Evolutionary conservation across 2,888 invertebrate genomes (phyloP).

Genomic region (Zygaena filipendulae): DNA sequence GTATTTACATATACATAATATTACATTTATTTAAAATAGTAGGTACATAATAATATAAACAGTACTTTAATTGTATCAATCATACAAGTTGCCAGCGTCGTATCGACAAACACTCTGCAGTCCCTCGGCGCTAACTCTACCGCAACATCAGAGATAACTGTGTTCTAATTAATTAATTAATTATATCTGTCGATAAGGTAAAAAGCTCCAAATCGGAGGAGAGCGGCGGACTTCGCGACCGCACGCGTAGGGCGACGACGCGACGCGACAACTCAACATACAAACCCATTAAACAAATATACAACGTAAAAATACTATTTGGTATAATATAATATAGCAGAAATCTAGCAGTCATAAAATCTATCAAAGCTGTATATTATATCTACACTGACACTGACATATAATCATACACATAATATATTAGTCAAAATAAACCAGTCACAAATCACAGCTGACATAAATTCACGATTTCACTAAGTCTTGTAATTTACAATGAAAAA

Average conservation of each 20-base stretch:
- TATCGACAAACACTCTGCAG: too few species aligned
- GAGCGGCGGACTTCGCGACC: too few species aligned
- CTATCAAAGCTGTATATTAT: slow-evolving; percentile 54
- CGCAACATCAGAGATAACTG: too few species aligned
- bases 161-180: too few species aligned
- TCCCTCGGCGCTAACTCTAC: too few species aligned
- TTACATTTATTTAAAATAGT: slow-evolving; percentile 37
- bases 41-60: slow-evolving; percentile 53
- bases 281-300: slow-evolving; percentile 56
- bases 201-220: too few species aligned
- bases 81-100: slow-evolving; percentile 29
- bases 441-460: slow-evolving; percentile 68
- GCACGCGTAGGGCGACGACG: too few species aligned
- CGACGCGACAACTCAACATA: slow-evolving; percentile 40
- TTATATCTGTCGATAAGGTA: too few species aligned
- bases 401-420: slow-evolving; percentile 56
- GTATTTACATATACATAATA: slow-evolving; percentile 67
- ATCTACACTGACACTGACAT: slow-evolving; percentile 56
- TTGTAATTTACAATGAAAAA: slow-evolving; percentile 46
- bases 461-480: slow-evolving; percentile 67
- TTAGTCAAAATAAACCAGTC: slow-evolving; percentile 64
- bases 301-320: slow-evolving; percentile 69
- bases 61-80: slow-evolving; percentile 48
- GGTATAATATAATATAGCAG: slow-evolving; percentile 66
- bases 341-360: slow-evolving; percentile 62